A percentile compares a stretch with the other conserved stretches of the same genome.
phyloP scores from a whole-genome alignment of 2,113 vertebrate genomes.

The Urocynchramus pylzowi region DNA sequence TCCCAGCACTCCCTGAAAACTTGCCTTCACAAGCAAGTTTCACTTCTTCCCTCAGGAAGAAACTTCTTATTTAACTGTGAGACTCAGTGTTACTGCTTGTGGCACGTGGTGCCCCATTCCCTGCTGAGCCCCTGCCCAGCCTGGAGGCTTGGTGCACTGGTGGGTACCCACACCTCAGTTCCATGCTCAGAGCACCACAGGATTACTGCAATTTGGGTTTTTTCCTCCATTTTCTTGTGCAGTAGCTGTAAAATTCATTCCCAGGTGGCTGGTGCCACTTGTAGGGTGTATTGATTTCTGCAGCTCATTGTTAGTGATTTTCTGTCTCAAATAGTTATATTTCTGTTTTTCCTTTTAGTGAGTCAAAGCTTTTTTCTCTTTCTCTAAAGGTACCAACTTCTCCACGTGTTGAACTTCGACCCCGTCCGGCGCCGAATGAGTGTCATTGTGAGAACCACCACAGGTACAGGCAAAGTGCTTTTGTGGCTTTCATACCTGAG shows the following conservation, averaged over 20 bases:
- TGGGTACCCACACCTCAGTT: background rate
- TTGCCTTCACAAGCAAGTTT: constrained; percentile 1
- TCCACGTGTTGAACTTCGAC: constrained; percentile 93
- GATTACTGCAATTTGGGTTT: background rate
- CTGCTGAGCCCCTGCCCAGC: background rate
- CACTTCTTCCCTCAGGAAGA: background rate
- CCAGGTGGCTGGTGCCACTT: background rate
- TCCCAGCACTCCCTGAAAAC: fast-evolving
- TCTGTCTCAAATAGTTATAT: background rate
- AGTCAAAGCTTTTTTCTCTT: background rate
- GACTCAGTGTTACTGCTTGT: background rate
- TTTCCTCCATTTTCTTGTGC: background rate
- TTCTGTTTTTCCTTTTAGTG: background rate
- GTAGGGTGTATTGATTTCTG: background rate
- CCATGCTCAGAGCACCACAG: background rate
- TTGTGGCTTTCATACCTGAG: background rate
- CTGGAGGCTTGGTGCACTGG: fast-evolving
- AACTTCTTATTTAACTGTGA: background rate
- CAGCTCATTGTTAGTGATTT: background rate
- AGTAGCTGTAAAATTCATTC: background rate
- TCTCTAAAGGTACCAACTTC: constrained; percentile 84
- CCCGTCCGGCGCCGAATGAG: constrained; percentile 95
- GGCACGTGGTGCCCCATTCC: fast-evolving
- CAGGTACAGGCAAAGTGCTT: constrained; percentile 66
- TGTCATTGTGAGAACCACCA: constrained; percentile 84